phyloP scores from a whole-genome alignment of 2,113 vertebrate genomes.

The Ivindomyrus marchei region DNA sequence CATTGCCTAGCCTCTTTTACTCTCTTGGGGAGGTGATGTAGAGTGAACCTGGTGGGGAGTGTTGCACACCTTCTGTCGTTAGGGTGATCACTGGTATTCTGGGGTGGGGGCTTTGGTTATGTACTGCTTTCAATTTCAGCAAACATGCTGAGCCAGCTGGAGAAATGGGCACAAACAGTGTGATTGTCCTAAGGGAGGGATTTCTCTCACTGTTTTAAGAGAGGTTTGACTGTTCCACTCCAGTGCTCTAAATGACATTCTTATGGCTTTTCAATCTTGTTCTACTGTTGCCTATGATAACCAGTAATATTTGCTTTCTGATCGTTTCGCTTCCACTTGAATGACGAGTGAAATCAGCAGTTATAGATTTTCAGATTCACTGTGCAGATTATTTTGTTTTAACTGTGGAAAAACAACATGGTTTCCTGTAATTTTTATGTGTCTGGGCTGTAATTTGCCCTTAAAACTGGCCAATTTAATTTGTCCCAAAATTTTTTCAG shows the following conservation, averaged over 20 bases:
- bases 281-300: not conserved
- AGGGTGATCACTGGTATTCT: not conserved
- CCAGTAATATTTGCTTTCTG: not conserved
- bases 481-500: not conserved
- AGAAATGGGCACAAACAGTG: conserved; percentile 19
- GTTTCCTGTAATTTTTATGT: conserved; percentile 1
- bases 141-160: not conserved
- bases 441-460: not conserved
- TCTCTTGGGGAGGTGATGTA: not conserved
- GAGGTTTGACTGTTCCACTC: not conserved
- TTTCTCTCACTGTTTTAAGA: conserved; percentile 8
- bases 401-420: not conserved
- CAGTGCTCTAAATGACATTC: not conserved
- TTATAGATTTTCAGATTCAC: not conserved
- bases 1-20: not conserved
- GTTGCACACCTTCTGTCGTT: not conserved
- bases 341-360: not conserved
- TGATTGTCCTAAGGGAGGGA: conserved; percentile 19
- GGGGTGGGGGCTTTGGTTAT: not conserved
- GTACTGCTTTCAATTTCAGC: not conserved
- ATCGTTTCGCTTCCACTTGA: not conserved
- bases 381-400: conserved; percentile 9
- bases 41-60: not conserved
- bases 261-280: conserved; percentile 6
- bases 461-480: not conserved